Evolutionary conservation across 2,888 invertebrate species (phyloP).

Genomic region (Rhingia campestris): DNA sequence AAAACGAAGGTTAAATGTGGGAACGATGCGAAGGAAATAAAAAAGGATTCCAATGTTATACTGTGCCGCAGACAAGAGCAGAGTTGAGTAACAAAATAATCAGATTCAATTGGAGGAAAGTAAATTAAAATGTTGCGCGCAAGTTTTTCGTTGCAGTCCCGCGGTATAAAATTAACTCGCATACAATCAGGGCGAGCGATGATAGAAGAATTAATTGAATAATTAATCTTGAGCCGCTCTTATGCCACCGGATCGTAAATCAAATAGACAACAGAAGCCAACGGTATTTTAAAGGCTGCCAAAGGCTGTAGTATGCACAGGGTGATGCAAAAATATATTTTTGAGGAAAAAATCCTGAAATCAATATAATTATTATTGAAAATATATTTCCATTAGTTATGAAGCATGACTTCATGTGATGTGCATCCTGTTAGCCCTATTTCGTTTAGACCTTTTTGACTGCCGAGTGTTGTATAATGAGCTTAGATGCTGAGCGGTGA

Average conservation of each 20-base stretch:
- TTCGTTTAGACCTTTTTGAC: too few relatives aligned
- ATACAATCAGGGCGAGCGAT: constrained; percentile 26
- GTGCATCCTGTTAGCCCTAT: too few relatives aligned
- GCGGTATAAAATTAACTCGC: constrained; percentile 65
- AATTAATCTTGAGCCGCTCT: constrained; percentile 58
- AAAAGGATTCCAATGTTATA: neutral
- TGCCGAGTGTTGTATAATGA: too few relatives aligned
- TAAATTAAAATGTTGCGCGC: constrained; percentile 69
- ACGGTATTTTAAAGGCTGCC: neutral
- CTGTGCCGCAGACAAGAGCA: neutral
- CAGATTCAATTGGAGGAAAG: constrained; percentile 66
- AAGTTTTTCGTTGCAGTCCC: constrained; percentile 61
- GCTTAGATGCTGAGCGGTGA: too few relatives aligned
- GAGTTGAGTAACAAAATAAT: constrained; percentile 50
- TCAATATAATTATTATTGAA: too few relatives aligned
- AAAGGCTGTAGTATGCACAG: too few relatives aligned
- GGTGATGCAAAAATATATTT: too few relatives aligned
- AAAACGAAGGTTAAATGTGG: constrained; percentile 70
- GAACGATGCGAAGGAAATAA: constrained; percentile 39
- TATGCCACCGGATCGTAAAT: constrained; percentile 32
- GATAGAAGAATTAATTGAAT: constrained; percentile 57
- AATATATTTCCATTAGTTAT: too few relatives aligned
- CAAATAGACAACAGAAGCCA: constrained; percentile 19
- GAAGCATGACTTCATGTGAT: too few relatives aligned
- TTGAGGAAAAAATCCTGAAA: too few relatives aligned